Evolutionary conservation across 2,797 vertebrate genomes (phyloP), one percentile per base, ranked within the genome.

Genomic region (Gephyroberyx darwinii): DNA sequence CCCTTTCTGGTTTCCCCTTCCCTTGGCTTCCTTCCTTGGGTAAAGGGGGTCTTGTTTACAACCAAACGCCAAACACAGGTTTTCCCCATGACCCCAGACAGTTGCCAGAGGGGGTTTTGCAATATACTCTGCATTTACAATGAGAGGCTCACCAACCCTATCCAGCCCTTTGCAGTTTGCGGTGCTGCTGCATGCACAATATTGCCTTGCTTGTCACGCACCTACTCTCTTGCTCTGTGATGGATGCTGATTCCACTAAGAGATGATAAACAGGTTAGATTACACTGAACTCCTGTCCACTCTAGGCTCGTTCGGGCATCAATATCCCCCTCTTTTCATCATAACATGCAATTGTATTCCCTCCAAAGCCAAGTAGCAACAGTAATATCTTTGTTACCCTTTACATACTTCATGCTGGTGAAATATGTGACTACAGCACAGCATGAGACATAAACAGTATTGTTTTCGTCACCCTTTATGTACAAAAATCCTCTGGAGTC

Each of bases 221-320:
- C 43, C 41, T 59, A 43, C 65, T 75, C 63, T 66, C 60, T 41
- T 66, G 68, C 65, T 78, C 16, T 62, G 45, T 83, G 81, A 84
- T 71, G 75, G 77, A 90, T 80, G 81, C 33, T 52, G 83, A 88
- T 84, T 80, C 57, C 69, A 68, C 61, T 39, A 69, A 77, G 62
- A 78, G 71, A 88, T 79, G 82, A 85, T 77, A 79, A 89, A 84
- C 81, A 75, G 70, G 77, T 86, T 84, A 72, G 75, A 83, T 88
- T 84, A 79, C 65, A 63, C 50, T 16, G 45, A 48, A 66, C 56
- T 71, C 70, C 58, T 82, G 82, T 80, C 74, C 69, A 81, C 68
- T 81, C 61, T 22, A 14, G 39, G 35, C 62, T 52, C 8, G 0
- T 77, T 43, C 22, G 20, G 61, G 58, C 70, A 77, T 86, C 73